Base-by-base conservation (phyloP, 2,888 invertebrate genomes). In the Lucinisca nassula region DNA sequence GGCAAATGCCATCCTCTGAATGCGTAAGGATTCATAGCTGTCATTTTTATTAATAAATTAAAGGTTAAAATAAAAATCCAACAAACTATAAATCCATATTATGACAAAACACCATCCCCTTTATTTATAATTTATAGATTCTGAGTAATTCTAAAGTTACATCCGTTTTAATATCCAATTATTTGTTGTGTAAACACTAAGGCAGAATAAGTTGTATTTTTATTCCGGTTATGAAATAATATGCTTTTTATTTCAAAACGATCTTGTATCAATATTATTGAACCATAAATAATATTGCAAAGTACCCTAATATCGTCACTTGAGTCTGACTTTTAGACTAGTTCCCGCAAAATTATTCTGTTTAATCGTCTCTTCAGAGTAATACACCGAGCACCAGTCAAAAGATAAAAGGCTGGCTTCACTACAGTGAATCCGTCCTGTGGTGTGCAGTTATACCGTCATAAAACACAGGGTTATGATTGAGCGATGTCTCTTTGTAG, bases 1-100 rank as follows among this genome's bases (percentile, higher is more conserved):
- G 94, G 94, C 80, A 94, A 84, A 85, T 94, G 94, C 94, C 94
- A 94, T 78, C 94, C 93, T 58, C 94, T 93, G 88, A 94, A 93
- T 72, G 94, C 92, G 88, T 94, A 94, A 14, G 94, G 94, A 82
- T 94, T 94, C 94, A 94, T 94, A 35, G 90, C 89, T 49, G 91
- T 87, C 92, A 92, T 92, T 78, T 24, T 67, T 32, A 10, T 35
- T 67, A 21, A 35, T 67, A 30, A 30, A 30, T 35, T 35, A 67
- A 35, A 35, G 21, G 1, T 4, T 17, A 35, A 67, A 67, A 35
- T 35, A 14, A 14, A 67, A 67, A 12, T 35, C 32, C 30, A 67
- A 67, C 21, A 30, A 61, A 27, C 30, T 17, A 10, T 67, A 67
- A 30, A 24, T 67, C 67, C 27, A 10, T n/a, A 35, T 17, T 3